Base-by-base conservation (phyloP, 2,113 vertebrate genomes). In the Ibidorhyncha struthersii region DNA sequence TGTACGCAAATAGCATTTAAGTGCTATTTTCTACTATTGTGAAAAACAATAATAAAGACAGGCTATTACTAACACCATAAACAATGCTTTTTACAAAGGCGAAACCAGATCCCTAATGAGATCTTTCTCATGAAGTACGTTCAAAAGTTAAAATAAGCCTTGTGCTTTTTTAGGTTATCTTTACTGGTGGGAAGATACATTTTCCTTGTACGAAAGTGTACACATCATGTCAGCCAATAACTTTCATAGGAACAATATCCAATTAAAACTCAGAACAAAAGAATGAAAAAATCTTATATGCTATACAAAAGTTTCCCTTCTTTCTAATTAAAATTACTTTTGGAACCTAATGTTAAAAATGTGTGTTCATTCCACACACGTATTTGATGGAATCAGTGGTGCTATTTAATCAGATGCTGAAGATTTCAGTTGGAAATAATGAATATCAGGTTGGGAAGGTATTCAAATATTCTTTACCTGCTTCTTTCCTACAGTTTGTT, bases 391-490 rank as follows among this genome's bases (percentile, higher is more conserved):
- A 97, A 87, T 88, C 82, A 43, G 66, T 47, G 55, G 56, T 65
- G 53, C 40, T 90, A 45, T 86, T 95, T 92, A 93, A 94, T 88
- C 92, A 95, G 88, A 95, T 96, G 49, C 29, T 38, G 18, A 40
- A 92, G 93, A 90, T 79, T 93, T 95, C 43, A 86, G 82, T 25
- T 80, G 49, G 71, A 96, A 92, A 88, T 92, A 85, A 95, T 70
- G 70, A 88, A 61, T 92, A 91, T 76, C 40, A 82, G 86, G 40
- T 77, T 71, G 36, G 25, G 36, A 61, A 89, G 61, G 53, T 49
- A 56, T 50, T 90, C 71, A 83, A 56, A 77, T 88, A 80, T 85
- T 76, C 74, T 72, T 90, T 92, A 88, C 66, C 66, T 76, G 41
- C 40, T 82, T 77, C 62, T 82, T 90, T 88, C 74, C 67, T 49